Evolutionary conservation across 2,888 invertebrate genomes (phyloP).

Genomic region (Thecocarcelia acutangulata): DNA sequence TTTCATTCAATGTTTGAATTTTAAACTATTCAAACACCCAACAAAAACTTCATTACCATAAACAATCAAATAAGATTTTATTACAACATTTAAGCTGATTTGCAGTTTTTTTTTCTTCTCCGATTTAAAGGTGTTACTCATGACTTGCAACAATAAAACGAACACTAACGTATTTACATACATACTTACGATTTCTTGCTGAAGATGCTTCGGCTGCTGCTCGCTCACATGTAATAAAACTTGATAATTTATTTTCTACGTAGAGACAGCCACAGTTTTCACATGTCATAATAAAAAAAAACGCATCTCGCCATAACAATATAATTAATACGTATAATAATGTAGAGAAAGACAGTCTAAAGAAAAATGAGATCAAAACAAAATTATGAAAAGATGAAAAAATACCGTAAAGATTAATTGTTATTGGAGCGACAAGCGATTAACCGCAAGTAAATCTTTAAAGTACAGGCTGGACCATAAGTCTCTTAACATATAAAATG

Average conservation of each 20-base stretch:
- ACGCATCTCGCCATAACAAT: conserved; percentile 24
- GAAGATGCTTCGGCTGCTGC: not conserved
- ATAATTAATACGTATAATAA: conserved; percentile 10
- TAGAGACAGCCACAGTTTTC: not conserved
- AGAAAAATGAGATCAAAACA: conserved; percentile 39
- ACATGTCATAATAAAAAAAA: conserved; percentile 58
- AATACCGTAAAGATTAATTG: not conserved
- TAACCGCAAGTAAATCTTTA: too few relatives aligned
- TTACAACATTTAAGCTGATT: conserved; percentile 54
- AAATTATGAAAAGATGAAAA: not conserved
- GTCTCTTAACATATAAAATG: too few relatives aligned
- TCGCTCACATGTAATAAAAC: conserved; percentile 12
- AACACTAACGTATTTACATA: not conserved
- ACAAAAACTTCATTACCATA: conserved; percentile 1
- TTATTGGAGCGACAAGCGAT: not conserved
- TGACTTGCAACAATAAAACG: conserved; percentile 41
- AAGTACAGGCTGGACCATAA: too few relatives aligned
- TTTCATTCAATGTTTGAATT: conserved; percentile 30
- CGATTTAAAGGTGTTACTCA: conserved; percentile 30
- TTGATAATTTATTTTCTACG: not conserved
- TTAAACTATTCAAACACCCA: not conserved
- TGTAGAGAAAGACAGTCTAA: not conserved
- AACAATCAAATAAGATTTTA: conserved; percentile 18
- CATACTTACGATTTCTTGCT: not conserved
- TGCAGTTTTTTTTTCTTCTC: conserved; percentile 40